Percentiles rank a stretch among this genome's conserved stretches.
These are phyloP conservation scores for Connochaetes taurinus DNA, from an alignment of 2,113 vertebrate genomes.

Conservation along the genomic window DNA sequence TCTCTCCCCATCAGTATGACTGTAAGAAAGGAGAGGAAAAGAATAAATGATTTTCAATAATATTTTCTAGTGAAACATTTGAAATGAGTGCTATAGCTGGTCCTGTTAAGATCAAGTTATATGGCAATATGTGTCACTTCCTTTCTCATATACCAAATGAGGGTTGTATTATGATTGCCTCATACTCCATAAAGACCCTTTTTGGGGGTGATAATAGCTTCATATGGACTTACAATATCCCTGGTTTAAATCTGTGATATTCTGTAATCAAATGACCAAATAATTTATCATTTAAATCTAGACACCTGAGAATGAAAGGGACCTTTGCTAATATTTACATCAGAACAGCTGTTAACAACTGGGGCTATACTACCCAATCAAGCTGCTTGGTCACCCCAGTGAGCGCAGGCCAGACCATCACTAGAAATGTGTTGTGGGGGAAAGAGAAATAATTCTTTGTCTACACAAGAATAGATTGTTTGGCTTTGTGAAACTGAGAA, in stretches of 20 bases:
- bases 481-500: background rate
- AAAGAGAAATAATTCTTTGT: background rate
- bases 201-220: background rate
- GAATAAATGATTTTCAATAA: background rate
- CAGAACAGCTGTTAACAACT: background rate
- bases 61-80: background rate
- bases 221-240: background rate
- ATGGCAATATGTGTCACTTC: background rate
- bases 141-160: background rate
- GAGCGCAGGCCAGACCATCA: background rate
- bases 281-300: background rate
- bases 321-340: background rate
- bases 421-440: background rate
- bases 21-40: background rate
- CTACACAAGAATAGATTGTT: background rate
- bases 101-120: background rate
- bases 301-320: background rate
- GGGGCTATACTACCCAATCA: background rate
- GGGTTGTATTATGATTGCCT: background rate
- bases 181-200: background rate
- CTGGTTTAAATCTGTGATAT: background rate
- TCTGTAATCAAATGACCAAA: background rate
- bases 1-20: background rate
- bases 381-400: background rate
- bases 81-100: background rate